Conservation (phyloP, 1,140 invertebrate genomes). For the Mactra quadrangularis region DNA sequence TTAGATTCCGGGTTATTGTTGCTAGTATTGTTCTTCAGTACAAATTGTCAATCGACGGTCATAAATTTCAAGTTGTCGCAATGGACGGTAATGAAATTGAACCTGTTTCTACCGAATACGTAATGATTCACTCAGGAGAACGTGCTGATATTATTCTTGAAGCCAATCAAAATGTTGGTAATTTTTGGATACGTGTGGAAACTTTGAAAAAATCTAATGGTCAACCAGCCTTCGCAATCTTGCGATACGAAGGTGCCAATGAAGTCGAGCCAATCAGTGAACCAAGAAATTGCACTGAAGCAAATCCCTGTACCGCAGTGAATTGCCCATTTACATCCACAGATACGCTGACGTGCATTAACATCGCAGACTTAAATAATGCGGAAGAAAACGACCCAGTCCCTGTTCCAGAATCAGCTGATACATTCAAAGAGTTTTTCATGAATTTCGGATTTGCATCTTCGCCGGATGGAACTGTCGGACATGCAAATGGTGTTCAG, state of each 20-base stretch:
- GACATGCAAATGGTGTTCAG: conserved; percentile 56
- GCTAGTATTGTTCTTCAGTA: conserved; percentile 48
- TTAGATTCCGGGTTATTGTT: conserved; percentile 70
- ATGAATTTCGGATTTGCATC: conserved; percentile 64
- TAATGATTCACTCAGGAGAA: conserved; percentile 86
- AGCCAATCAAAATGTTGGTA: conserved; percentile 88
- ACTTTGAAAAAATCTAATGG: conserved; percentile 89
- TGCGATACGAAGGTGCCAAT: conserved; percentile 88
- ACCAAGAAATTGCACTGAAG: conserved; percentile 31
- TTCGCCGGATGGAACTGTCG: neutral
- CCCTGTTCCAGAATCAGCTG: neutral
- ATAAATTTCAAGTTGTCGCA: conserved; percentile 90
- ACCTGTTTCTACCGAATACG: conserved; percentile 85
- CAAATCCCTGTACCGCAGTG: conserved; percentile 57
- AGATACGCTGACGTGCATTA: conserved; percentile 48
- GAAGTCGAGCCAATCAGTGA: conserved; percentile 75
- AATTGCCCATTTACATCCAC: conserved; percentile 66
- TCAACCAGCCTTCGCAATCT: conserved; percentile 87
- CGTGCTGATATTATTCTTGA: conserved; percentile 93
- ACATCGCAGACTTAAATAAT: conserved; percentile 28
- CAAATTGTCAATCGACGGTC: conserved; percentile 90
- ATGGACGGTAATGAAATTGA: conserved; percentile 91
- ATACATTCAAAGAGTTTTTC: conserved; percentile 64
- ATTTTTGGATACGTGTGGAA: conserved; percentile 92
- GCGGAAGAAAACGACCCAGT: conserved; percentile 10